Base-by-base conservation (phyloP, 1,140 invertebrate genomes). In the Drosophila lacertosa region DNA sequence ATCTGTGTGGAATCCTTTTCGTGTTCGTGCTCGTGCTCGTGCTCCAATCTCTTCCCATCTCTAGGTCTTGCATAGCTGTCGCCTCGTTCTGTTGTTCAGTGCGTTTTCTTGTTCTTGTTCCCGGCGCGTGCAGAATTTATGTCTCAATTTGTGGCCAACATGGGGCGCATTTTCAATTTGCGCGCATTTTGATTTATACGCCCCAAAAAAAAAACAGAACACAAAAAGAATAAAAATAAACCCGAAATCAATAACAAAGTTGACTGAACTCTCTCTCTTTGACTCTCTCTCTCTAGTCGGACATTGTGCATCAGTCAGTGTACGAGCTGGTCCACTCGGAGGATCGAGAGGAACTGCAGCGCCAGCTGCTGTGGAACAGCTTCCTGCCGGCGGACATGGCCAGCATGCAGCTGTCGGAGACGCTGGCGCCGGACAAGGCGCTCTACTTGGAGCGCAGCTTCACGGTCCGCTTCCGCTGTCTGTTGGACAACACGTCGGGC, bases 271-370 rank as follows among this genome's bases (percentile, higher is more conserved):
- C 55, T n/a, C n/a, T n/a, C n/a, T n/a, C n/a, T n/a, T n/a, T n/a
- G n/a, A 65, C 58, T 75, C 29, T 69, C 24, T 2, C 10, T 42
- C 22, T 63, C 37, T 94, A 99, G 98, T 99, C 98, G 62, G 99
- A 99, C 92, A 99, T 99, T 74, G 98, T 99, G 40, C 98, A 99
- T 92, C 98, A 99, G 92, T 98, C 97, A 68, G 98, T 99, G 16
- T 99, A 99, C 94, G 98, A 99, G 92, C 92, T 99, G 90, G 98
- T 99, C 35, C 99, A 99, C 92, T 99, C 98, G 1, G 99, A 99
- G 93, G 99, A 99, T 91, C 93, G 99, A 11, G 98, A 99, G 92
- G 98, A 99, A 91, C 94, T 99, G 22, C 98, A 99, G 91, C 92
- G 97, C 40, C 98, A 99, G 91, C 92, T 99, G 70, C 95, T 97